phyloP scores from a whole-genome alignment of 2,113 vertebrate species.

The Pangasianodon gigas region DNA sequence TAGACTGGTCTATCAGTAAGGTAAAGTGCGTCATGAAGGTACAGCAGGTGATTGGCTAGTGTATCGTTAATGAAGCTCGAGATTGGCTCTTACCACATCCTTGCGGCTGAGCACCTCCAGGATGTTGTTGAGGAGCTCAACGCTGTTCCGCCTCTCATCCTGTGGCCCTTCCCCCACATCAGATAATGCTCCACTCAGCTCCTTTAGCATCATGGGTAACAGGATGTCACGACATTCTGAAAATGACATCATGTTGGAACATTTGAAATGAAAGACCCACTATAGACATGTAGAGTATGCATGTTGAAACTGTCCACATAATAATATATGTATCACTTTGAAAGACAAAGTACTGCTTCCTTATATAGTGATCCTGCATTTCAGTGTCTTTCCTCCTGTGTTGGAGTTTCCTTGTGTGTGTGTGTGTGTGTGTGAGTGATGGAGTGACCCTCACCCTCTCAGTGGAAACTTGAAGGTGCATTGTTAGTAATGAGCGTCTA shows the following conservation, averaged over 20 bases:
- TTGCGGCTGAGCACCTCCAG: constrained; percentile 90
- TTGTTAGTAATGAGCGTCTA: constrained; percentile 46
- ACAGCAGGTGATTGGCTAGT: constrained; percentile 10
- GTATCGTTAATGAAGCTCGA: not conserved
- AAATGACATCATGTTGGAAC: constrained; percentile 50
- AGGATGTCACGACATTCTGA: constrained; percentile 93
- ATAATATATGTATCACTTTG: not conserved
- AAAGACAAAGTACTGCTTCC: not conserved
- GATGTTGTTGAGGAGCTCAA: constrained; percentile 92
- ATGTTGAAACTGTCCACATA: not conserved
- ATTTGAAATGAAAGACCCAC: not conserved
- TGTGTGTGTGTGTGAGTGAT: constrained; percentile 52
- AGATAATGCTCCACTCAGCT: constrained; percentile 81
- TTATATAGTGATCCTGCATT: not conserved
- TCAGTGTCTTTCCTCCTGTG: not conserved
- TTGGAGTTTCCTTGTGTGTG: constrained; percentile 38
- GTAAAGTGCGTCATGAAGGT: not conserved
- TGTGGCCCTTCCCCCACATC: constrained; percentile 72
- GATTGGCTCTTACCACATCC: constrained; percentile 81
- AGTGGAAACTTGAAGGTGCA: constrained; percentile 26
- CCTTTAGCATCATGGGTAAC: constrained; percentile 92
- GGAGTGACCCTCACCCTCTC: constrained; percentile 62
- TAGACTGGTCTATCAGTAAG: not conserved
- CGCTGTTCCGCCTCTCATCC: constrained; percentile 82
- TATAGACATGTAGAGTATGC: not conserved